Evolutionary conservation across 2,113 vertebrate genomes (phyloP).

Genomic region (Microcebus murinus): DNA sequence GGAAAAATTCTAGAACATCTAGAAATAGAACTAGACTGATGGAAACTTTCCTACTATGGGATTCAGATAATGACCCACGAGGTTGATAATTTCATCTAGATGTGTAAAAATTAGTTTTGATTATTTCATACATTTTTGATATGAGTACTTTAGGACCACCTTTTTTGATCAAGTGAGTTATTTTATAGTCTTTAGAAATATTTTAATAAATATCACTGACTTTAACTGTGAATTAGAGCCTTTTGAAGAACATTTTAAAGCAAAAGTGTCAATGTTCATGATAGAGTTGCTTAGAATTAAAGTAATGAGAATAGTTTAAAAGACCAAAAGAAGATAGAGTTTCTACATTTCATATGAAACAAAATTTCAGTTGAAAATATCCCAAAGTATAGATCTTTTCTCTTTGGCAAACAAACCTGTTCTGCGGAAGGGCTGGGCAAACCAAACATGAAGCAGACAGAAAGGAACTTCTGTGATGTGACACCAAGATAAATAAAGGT

Average conservation of each 20-base stretch:
- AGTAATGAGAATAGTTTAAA: not conserved
- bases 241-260: conserved; percentile 33
- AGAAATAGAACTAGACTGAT: not conserved
- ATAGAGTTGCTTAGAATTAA: conserved; percentile 47
- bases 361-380: conserved; percentile 29
- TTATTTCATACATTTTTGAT: not conserved
- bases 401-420: not conserved
- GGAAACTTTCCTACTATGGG: not conserved
- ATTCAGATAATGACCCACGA: not conserved
- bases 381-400: conserved; percentile 10
- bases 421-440: conserved; percentile 49
- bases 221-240: not conserved
- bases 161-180: not conserved
- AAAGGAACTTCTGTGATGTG: conserved; percentile 72
- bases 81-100: not conserved
- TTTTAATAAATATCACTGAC: conserved; percentile 17
- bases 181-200: not conserved
- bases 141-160: not conserved
- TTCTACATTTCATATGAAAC: not conserved
- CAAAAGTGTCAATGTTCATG: not conserved
- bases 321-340: not conserved
- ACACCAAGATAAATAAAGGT: conserved; percentile 74
- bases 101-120: not conserved
- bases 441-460: conserved; percentile 47
- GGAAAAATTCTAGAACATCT: not conserved